Conservation (phyloP, 2,888 invertebrate species). For the Notodonta ziczac region DNA sequence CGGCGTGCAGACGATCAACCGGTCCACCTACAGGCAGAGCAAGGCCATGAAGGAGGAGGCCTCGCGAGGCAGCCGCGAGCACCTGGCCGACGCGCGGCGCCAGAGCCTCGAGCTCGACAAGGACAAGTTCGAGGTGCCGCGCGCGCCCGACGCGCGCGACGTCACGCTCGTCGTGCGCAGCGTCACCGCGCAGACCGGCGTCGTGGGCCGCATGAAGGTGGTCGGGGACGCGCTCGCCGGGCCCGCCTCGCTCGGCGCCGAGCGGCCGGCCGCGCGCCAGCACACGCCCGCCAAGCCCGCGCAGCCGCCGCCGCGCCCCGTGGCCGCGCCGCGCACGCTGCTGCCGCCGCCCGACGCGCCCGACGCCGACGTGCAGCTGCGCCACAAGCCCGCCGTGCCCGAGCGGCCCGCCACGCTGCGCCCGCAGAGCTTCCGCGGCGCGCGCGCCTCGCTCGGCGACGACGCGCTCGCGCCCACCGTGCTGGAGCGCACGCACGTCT, state of each 20-base stretch:
- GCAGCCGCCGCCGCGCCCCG: conserved; percentile 76
- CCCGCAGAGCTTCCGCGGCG: conserved; percentile 81
- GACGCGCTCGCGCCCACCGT: conserved; percentile 69
- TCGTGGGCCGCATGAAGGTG: conserved; percentile 74
- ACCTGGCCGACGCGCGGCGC: conserved; percentile 71
- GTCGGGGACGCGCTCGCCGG: conserved; percentile 61
- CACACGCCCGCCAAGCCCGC: conserved; percentile 40
- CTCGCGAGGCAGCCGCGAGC: conserved; percentile 71
- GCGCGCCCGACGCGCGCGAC: conserved; percentile 48
- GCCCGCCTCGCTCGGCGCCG: conserved; percentile 64
- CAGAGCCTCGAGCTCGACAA: conserved; percentile 84
- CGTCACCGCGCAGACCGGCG: conserved; percentile 74
- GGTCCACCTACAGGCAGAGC: conserved; percentile 82
- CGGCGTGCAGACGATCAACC: conserved; percentile 85
- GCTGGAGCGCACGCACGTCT: conserved; percentile 88
- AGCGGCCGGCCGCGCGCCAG: conserved; percentile 31
- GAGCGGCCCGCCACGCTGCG: conserved; percentile 90
- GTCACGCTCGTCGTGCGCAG: conserved; percentile 66
- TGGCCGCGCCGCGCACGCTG: conserved; percentile 76
- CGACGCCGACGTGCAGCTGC: conserved; percentile 78
- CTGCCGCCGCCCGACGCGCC: conserved; percentile 45
- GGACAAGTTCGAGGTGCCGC: conserved; percentile 65
- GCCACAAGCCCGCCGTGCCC: conserved; percentile 91
- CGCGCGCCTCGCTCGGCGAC: conserved; percentile 58
- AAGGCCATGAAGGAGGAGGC: conserved; percentile 79